A percentile compares a stretch with the other conserved stretches of the same genome.
Evolutionary conservation across 2,113 vertebrate species (phyloP).

Genomic region (Neogobius melanostomus): DNA sequence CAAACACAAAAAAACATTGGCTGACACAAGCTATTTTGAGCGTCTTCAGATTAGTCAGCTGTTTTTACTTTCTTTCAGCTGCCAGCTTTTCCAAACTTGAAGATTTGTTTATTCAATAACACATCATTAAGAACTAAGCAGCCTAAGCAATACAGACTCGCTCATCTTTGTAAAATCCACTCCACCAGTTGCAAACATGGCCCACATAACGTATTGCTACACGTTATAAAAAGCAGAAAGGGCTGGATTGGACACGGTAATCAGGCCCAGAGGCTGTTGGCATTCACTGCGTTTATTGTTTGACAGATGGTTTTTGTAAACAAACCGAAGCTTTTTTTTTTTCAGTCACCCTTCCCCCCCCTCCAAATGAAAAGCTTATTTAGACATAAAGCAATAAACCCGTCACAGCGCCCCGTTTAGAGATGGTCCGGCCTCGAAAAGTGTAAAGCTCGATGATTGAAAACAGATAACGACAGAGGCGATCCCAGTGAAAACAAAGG

Average conservation of each 20-base stretch:
- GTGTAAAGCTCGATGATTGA: constrained; percentile 51
- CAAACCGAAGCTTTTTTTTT: constrained; percentile 30
- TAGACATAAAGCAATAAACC: constrained; percentile 52
- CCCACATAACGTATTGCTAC: not conserved
- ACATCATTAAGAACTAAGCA: not conserved
- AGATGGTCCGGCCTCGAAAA: constrained; percentile 15
- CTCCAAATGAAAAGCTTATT: constrained; percentile 44
- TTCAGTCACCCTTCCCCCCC: constrained; percentile 17
- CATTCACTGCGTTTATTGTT: constrained; percentile 31
- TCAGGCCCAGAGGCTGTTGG: constrained; percentile 43
- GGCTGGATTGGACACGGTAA: constrained; percentile 30
- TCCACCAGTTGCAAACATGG: not conserved
- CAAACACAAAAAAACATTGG: too few relatives aligned
- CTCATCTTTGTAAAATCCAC: not conserved
- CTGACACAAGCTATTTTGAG: too few relatives aligned
- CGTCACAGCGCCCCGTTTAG: constrained; percentile 35
- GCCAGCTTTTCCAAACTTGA: not conserved
- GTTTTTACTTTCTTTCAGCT: too few relatives aligned
- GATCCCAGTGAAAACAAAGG: constrained; percentile 22
- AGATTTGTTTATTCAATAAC: not conserved
- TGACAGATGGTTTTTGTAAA: constrained; percentile 34
- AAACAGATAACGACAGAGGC: constrained; percentile 46
- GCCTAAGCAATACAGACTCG: not conserved
- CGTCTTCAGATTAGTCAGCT: too few relatives aligned
- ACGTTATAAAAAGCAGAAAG: not conserved